Base-by-base conservation (phyloP, 37 sponge, comb jelly and placozoan genomes). In the Halisarca cf. caerulea region DNA sequence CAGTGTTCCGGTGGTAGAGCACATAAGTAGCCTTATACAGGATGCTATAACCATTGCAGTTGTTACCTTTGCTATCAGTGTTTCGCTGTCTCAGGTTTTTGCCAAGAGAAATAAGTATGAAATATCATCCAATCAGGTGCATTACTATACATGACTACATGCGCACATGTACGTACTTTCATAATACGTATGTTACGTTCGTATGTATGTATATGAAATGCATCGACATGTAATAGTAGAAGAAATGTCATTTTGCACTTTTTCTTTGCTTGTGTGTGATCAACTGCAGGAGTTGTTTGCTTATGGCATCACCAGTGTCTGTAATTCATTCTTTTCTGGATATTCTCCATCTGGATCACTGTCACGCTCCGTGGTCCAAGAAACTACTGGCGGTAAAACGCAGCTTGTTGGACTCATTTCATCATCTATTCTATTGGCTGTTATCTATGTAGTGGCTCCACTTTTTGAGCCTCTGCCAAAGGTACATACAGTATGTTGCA, bases 251-350 rank as follows among this genome's bases (percentile, higher is more conserved):
- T n/a, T n/a, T n/a, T n/a, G n/a, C n/a, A n/a, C n/a, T n/a, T n/a
- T n/a, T n/a, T n/a, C n/a, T n/a, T n/a, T n/a, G n/a, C n/a, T n/a
- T n/a, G n/a, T n/a, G n/a, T n/a, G n/a, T n/a, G n/a, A n/a, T n/a
- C n/a, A n/a, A n/a, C 18, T 72, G 0, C 87, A 96, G 94, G 96
- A 96, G 83, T 80, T 96, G n/a, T 40, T 96, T 27, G 96, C 96
- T 6, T 86, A 83, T 82, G 94, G 96, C 2, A 45, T 88, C 24
- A 87, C 84, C 60, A 93, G 91, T 59, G 25, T 96, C 0, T 59
- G 86, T 59, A 84, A 88, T 20, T 90, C 90, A 20, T 88, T 96
- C 82, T 96, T 96, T 82, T 81, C 84, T 32, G 74, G 82, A 39
- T 84, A 94, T 47, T 80, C 57, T n/a, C 82, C 86, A 24, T 79